A percentile compares a stretch with the other conserved stretches of the same genome.
phyloP scores from a whole-genome alignment of 2,888 invertebrate genomes.

The Drosophila hamatofila region DNA sequence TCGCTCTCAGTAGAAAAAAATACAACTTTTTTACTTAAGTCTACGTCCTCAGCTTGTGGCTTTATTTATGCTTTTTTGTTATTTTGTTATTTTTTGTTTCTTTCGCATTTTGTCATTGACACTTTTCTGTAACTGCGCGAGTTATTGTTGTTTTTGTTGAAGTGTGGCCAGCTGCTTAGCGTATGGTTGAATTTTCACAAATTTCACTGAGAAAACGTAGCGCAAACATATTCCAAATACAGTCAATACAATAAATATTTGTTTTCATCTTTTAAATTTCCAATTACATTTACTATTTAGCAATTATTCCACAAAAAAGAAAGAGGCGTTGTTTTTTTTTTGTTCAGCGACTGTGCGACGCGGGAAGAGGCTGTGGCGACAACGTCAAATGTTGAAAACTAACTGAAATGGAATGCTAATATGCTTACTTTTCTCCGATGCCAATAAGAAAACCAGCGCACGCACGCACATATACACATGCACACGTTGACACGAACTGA shows the following conservation, averaged over 20 bases:
- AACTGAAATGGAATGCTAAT: conserved; percentile 78
- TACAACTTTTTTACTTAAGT: conserved; percentile 57
- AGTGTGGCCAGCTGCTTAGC: conserved; percentile 54
- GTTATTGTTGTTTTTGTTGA: conserved; percentile 36
- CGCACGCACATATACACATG: conserved; percentile 52
- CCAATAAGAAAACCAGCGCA: conserved; percentile 79
- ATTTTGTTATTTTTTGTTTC: conserved; percentile 11
- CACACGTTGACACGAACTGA: conserved; percentile 12
- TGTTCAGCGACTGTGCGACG: conserved; percentile 17
- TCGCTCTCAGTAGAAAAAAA: conserved; percentile 55
- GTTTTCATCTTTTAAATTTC: conserved; percentile 20
- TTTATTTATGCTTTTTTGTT: conserved; percentile 63
- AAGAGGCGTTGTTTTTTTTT: conserved; percentile 33
- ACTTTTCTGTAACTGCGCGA: conserved; percentile 44
- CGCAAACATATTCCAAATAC: conserved; percentile 3
- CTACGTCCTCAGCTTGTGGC: conserved; percentile 51
- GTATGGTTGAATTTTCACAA: conserved; percentile 30
- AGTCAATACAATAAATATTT: conserved; percentile 46
- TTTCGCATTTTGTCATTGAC: conserved; percentile 50
- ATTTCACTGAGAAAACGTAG: conserved; percentile 25
- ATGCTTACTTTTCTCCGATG: conserved; percentile 72
- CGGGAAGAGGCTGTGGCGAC: conserved; percentile 42
- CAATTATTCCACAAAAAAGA: conserved; percentile 27
- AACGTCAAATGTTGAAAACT: conserved; percentile 77
- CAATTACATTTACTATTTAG: conserved; percentile 47